Percentiles rank a stretch among this genome's conserved stretches.
phyloP scores from a whole-genome alignment of 2,113 vertebrate genomes.

The Toxotes chatareus region DNA sequence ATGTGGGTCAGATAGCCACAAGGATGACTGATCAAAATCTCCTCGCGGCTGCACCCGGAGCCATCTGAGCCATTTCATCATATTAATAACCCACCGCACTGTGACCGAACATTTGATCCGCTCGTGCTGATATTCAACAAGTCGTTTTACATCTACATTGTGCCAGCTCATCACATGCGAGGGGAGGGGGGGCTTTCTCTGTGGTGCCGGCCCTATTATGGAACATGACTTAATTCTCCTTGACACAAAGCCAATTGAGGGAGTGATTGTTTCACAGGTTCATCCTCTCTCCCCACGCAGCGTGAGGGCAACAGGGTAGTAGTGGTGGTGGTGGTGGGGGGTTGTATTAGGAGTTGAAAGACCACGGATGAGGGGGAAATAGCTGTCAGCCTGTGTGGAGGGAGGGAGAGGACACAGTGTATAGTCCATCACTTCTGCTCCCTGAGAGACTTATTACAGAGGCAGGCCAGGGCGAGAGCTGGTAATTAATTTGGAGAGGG shows the following conservation, averaged over 20 bases:
- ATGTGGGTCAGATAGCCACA: slow-evolving; percentile 30
- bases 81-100: slow-evolving; percentile 43
- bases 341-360: slow-evolving; percentile 53
- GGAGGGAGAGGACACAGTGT: slow-evolving; percentile 52
- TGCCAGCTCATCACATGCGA: slow-evolving; percentile 21
- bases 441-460: slow-evolving; percentile 85
- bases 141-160: slow-evolving; percentile 51
- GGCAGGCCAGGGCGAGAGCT: slow-evolving; percentile 77
- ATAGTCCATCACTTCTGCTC: slow-evolving; percentile 77
- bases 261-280: slow-evolving; percentile 76
- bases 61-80: slow-evolving; percentile 27
- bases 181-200: slow-evolving; percentile 30
- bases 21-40: slow-evolving; percentile 44
- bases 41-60: slow-evolving; percentile 2
- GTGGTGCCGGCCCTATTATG: slow-evolving; percentile 40
- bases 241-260: slow-evolving; percentile 76
- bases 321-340: not conserved
- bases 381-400: slow-evolving; percentile 58
- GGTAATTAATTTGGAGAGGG: slow-evolving; percentile 84
- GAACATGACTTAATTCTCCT: slow-evolving; percentile 71
- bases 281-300: slow-evolving; percentile 45
- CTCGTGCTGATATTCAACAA: slow-evolving; percentile 55
- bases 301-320: slow-evolving; percentile 9
- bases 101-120: slow-evolving; percentile 51
- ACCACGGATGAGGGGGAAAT: slow-evolving; percentile 52